Base-by-base conservation (phyloP, 1,140 invertebrate species). In the Lethrus apterus region DNA sequence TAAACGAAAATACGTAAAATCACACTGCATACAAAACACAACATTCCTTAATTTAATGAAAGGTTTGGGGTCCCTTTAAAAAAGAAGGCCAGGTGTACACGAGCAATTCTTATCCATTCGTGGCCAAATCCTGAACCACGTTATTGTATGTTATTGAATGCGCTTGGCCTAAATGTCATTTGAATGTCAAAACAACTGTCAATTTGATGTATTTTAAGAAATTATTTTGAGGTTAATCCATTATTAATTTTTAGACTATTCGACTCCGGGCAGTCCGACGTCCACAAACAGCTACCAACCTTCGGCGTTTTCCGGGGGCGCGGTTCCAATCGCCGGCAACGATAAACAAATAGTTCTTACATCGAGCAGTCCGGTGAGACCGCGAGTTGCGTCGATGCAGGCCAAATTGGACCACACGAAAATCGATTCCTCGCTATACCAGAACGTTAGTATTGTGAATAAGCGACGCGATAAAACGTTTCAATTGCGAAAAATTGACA, bases 341-440 rank as follows among this genome's bases (percentile, higher is more conserved):
- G 75, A 77, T 20, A 75, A 76, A 26, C 72, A 75, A 13, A 69
- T 77, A 15, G 68, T 76, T 3, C 64, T 77, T 32, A 67, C 69
- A 14, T 69, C 65, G 52, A 50, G 44, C 2, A 67, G 63, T 48
- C 65, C 68, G 10, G 49, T 56, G 13, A 55, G 66, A 23, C 68
- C 63, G 1, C 58, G 63, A 35, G 68, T 70, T 36, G 60, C 68
- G 21, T 68, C 71, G 23, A 73, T 70, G 72, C 69, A 73, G 33
- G 70, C 72, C 9, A 74, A 74, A 54, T 58, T 77, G 48, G 74
- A 73, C 58, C 73, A 72, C 34, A 69, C 70, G 3, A 76, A 77
- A 59, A 74, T 75, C 11, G 73, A 77, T 36, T 70, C 72, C 20
- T 66, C 71, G 2, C 54, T 74, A n/a, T 75, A 73, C 45, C 67